A percentile compares a stretch with the other conserved stretches of the same genome.
Conservation (phyloP, 2,113 vertebrate species). For the Epinephelus fuscoguttatus region DNA sequence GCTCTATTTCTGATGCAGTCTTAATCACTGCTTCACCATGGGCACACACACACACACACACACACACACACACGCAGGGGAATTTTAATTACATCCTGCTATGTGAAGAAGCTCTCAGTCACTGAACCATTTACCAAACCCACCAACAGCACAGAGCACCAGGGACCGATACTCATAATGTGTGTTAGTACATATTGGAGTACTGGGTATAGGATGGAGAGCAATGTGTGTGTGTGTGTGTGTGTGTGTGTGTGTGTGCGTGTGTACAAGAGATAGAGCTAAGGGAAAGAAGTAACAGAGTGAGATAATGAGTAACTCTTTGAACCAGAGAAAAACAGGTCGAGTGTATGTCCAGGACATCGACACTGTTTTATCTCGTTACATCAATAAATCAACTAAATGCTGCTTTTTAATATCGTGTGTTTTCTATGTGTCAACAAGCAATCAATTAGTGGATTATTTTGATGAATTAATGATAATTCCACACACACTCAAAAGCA, state of each 20-base stretch:
- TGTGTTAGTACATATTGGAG: slow-evolving; percentile 1
- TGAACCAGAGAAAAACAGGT: background rate
- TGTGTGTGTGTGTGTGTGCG: background rate
- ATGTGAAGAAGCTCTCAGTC: slow-evolving; percentile 46
- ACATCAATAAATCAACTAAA: background rate
- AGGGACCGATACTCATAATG: slow-evolving; percentile 24
- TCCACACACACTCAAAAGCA: background rate
- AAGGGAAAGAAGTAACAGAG: background rate
- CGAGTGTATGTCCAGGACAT: background rate
- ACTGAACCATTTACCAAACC: slow-evolving; percentile 54
- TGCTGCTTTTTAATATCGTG: background rate
- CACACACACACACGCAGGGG: slow-evolving; percentile 36
- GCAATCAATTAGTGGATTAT: background rate
- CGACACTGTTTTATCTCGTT: background rate
- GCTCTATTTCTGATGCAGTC: slow-evolving; percentile 58
- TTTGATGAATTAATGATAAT: no score
- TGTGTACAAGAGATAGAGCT: background rate
- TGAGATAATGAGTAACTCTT: background rate
- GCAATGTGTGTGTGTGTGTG: background rate
- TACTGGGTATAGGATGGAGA: background rate
- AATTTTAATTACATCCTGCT: slow-evolving; percentile 59
- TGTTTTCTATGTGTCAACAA: background rate
- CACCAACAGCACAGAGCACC: slow-evolving; percentile 33
- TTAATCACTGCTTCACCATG: slow-evolving; percentile 55
- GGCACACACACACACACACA: slow-evolving; percentile 9